Conservation (phyloP, 2,888 invertebrate species). For the Adela reaumurella region DNA sequence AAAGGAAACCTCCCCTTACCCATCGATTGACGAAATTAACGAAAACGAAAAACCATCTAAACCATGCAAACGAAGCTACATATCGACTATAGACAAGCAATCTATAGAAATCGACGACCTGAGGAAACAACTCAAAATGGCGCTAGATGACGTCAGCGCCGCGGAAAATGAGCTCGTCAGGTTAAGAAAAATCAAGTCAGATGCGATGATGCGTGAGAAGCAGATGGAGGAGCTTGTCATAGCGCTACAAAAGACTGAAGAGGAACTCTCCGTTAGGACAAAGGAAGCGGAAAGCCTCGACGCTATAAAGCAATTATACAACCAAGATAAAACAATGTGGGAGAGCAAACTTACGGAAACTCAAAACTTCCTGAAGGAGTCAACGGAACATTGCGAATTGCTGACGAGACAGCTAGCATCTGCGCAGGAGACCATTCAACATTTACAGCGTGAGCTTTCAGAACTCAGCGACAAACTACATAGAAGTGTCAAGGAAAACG, state of each 20-base stretch:
- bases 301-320: constrained; percentile 57
- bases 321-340: constrained; percentile 64
- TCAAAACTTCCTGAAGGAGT: constrained; percentile 64
- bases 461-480: constrained; percentile 64
- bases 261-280: constrained; percentile 66
- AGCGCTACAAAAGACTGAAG: constrained; percentile 73
- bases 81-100: constrained; percentile 60
- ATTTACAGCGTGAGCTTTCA: constrained; percentile 64
- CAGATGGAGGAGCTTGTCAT: constrained; percentile 74
- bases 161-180: constrained; percentile 72
- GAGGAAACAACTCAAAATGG: constrained; percentile 64
- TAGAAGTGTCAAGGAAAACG: constrained; percentile 74
- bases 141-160: constrained; percentile 58
- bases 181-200: constrained; percentile 65
- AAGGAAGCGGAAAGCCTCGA: constrained; percentile 67
- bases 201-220: constrained; percentile 67
- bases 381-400: constrained; percentile 62
- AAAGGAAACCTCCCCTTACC: constrained; percentile 22
- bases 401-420: constrained; percentile 63
- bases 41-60: constrained; percentile 48
- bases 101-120: constrained; percentile 66
- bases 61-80: constrained; percentile 49
- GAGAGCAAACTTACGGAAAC: constrained; percentile 64
- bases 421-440: constrained; percentile 63
- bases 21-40: constrained; percentile 28